Percentiles rank a stretch among this genome's conserved stretches.
Evolutionary conservation across 1,140 invertebrate genomes (phyloP).

Genomic region (Neuroterus valhalla): DNA sequence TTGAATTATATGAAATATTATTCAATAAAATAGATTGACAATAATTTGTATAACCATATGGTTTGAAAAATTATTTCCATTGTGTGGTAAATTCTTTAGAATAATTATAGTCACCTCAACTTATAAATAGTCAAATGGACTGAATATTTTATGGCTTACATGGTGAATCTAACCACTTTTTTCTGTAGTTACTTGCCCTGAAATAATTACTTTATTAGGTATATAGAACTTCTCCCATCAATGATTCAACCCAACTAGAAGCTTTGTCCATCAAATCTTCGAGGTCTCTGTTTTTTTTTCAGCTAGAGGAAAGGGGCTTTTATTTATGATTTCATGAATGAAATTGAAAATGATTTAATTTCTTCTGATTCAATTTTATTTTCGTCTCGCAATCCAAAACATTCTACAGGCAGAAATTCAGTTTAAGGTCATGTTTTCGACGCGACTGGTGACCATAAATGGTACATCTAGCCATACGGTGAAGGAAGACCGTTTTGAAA

Average conservation of each 20-base stretch:
- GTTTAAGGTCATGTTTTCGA: conserved; percentile 54
- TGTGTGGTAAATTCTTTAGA: not conserved
- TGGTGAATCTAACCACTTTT: conserved; percentile 12
- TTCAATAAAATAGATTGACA: too few relatives aligned
- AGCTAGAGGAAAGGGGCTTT: not conserved
- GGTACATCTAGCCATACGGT: conserved; percentile 51
- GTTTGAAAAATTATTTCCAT: too few relatives aligned
- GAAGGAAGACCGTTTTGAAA: conserved; percentile 57
- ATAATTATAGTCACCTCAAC: not conserved
- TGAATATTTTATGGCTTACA: conserved; percentile 12
- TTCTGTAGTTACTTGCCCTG: conserved; percentile 25
- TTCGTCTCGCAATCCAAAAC: conserved; percentile 15
- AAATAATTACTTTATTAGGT: conserved; percentile 31
- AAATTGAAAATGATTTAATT: not conserved
- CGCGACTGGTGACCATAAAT: conserved; percentile 45
- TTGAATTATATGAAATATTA: too few relatives aligned
- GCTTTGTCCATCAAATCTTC: not conserved
- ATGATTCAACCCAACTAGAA: conserved; percentile 3
- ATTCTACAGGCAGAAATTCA: conserved; percentile 47
- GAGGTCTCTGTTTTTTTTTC: not conserved
- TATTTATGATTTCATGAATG: not conserved
- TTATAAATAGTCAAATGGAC: conserved; percentile 4
- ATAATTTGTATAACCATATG: too few relatives aligned
- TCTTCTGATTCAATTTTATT: too few relatives aligned
- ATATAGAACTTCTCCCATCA: conserved; percentile 15